phyloP scores from a whole-genome alignment of 2,888 invertebrate genomes.

The Cacoxenus indagator region DNA sequence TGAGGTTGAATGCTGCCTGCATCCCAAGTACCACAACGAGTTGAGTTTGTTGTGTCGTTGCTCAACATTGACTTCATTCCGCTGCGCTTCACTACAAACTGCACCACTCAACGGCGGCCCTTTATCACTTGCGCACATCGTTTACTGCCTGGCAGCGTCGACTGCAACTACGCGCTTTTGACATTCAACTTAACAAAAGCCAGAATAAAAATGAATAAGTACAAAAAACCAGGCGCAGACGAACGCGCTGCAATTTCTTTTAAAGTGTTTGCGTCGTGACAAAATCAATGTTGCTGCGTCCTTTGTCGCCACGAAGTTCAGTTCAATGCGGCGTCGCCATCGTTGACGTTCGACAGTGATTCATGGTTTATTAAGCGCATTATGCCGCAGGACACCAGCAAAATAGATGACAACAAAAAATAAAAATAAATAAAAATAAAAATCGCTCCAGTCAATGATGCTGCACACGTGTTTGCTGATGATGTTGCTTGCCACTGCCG shows the following conservation, averaged over 20 bases:
- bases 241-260: conserved; percentile 48
- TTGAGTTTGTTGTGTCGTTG: not conserved
- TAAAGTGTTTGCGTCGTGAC: conserved; percentile 64
- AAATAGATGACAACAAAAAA: conserved; percentile 26
- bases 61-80: not conserved
- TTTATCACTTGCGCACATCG: conserved; percentile 63
- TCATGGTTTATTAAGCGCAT: conserved; percentile 70
- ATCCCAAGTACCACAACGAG: not conserved
- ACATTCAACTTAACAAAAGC: conserved; percentile 3
- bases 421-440: conserved; percentile 24
- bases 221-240: conserved; percentile 26
- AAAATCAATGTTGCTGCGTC: conserved; percentile 63
- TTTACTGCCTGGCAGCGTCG: conserved; percentile 41
- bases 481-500: conserved; percentile 2
- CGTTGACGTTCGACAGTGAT: conserved; percentile 64
- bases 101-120: conserved; percentile 41
- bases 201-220: conserved; percentile 7
- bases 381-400: conserved; percentile 64
- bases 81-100: no score
- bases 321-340: conserved; percentile 48
- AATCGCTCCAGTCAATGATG: not conserved
- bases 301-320: conserved; percentile 41
- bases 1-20: conserved; percentile 1
- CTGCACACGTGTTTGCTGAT: conserved; percentile 24
- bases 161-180: conserved; percentile 18